phyloP scores from a whole-genome alignment of 1,140 invertebrate species.

The Harpegnathos saltator region DNA sequence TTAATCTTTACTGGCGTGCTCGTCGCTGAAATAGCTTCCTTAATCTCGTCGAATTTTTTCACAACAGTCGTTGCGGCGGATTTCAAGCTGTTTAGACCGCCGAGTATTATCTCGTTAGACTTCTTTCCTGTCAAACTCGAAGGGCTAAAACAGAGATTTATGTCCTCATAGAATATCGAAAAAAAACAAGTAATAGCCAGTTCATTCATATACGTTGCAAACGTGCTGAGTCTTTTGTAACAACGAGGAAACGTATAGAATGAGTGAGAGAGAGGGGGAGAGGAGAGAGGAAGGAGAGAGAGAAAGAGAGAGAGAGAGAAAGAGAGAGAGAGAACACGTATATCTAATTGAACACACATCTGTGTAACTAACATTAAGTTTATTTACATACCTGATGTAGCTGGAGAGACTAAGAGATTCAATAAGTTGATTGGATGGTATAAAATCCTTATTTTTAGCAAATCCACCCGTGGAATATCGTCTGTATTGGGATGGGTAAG shows the following conservation, averaged over 20 bases:
- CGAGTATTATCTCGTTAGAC: slow-evolving; percentile 94
- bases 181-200: neutral
- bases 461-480: slow-evolving; percentile 83
- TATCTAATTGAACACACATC: slow-evolving; percentile 20
- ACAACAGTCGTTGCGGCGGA: slow-evolving; percentile 94
- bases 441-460: slow-evolving; percentile 83
- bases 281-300: neutral
- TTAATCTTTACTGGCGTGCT: slow-evolving; percentile 93
- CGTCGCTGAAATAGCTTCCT: slow-evolving; percentile 95
- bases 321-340: neutral
- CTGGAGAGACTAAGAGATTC: slow-evolving; percentile 83
- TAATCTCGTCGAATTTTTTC: slow-evolving; percentile 97
- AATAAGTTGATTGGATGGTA: slow-evolving; percentile 82
- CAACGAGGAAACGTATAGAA: neutral
- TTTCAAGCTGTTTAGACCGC: slow-evolving; percentile 93
- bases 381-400: slow-evolving; percentile 83
- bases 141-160: slow-evolving; percentile 87
- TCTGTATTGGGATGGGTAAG: slow-evolving; percentile 75
- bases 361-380: slow-evolving; percentile 41
- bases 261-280: neutral
- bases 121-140: slow-evolving; percentile 94
- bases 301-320: slow-evolving; percentile 1
- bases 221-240: neutral
- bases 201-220: slow-evolving; percentile 13
- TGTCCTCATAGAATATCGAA: neutral